phyloP scores from a whole-genome alignment of 2,888 invertebrate genomes.

The Nasonovia ribisnigri region DNA sequence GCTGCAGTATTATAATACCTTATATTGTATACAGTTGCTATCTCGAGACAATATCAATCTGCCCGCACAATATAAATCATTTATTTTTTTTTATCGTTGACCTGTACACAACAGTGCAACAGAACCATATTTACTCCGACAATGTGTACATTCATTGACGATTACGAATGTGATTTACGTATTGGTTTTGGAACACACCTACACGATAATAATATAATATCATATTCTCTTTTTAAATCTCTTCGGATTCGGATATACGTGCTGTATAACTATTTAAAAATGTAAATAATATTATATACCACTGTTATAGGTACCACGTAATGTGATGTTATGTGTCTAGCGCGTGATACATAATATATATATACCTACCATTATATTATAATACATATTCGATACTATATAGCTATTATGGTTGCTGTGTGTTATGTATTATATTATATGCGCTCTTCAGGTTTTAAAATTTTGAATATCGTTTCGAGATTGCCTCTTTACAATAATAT shows the following conservation, averaged over 20 bases:
- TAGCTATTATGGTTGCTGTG: background rate
- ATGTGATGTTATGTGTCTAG: background rate
- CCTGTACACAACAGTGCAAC: background rate
- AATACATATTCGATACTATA: background rate
- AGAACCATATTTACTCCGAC: background rate
- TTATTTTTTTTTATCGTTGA: background rate
- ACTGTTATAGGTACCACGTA: background rate
- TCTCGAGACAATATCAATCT: conserved; percentile 47
- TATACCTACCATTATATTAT: background rate
- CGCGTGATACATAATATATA: background rate
- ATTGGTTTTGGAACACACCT: conserved; percentile 31
- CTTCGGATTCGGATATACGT: background rate
- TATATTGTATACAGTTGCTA: background rate
- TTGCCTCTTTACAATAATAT: conserved; percentile 3
- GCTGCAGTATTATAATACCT: background rate
- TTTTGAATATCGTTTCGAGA: conserved; percentile 1
- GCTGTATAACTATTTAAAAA: background rate
- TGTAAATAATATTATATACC: background rate
- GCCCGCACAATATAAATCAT: conserved; percentile 38
- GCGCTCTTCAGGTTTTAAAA: background rate
- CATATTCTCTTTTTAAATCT: background rate
- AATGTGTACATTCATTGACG: conserved; percentile 19
- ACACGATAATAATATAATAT: background rate
- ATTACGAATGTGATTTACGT: conserved; percentile 42
- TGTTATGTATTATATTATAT: too few relatives aligned